Evolutionary conservation across 2,797 vertebrate genomes (phyloP).

Genomic region (Liparis tanakae): DNA sequence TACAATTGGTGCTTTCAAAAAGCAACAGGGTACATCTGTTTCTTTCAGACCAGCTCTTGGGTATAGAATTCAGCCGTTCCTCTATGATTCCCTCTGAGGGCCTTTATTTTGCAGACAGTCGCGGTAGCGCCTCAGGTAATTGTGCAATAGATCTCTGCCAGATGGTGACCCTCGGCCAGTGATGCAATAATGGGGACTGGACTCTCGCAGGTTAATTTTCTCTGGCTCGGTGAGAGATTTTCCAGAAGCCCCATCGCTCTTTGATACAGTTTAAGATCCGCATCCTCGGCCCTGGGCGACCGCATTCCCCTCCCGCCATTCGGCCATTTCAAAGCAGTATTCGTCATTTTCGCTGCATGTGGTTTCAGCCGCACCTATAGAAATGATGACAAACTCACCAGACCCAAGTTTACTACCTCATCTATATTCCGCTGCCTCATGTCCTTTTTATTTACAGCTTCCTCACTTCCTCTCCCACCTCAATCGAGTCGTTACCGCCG

Average conservation of each 20-base stretch:
- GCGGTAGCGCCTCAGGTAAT: slow-evolving; percentile 67
- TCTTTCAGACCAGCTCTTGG: slow-evolving; percentile 29
- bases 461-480: slow-evolving; percentile 5
- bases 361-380: slow-evolving; percentile 39
- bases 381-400: slow-evolving; percentile 48
- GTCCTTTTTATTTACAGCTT: slow-evolving; percentile 41
- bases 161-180: slow-evolving; percentile 70
- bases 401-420: slow-evolving; percentile 48
- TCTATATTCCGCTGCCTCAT: slow-evolving; percentile 48
- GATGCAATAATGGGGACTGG: slow-evolving; percentile 59
- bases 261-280: slow-evolving; percentile 57
- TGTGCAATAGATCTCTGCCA: slow-evolving; percentile 78
- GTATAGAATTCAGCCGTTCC: slow-evolving; percentile 48
- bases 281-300: slow-evolving; percentile 24
- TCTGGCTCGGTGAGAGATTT: slow-evolving; percentile 53
- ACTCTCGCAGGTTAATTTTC: slow-evolving; percentile 66
- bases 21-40: slow-evolving; percentile 33
- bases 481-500: slow-evolving; percentile 1
- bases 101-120: slow-evolving; percentile 64
- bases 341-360: slow-evolving; percentile 42
- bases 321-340: slow-evolving; percentile 36
- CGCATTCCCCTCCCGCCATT: slow-evolving; percentile 9
- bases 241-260: slow-evolving; percentile 37
- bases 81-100: slow-evolving; percentile 55
- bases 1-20: slow-evolving; percentile 35